These are phyloP conservation scores for Himalopsyche phryganea DNA, from an alignment of 1,140 invertebrate genomes.

Conservation along the genomic window DNA sequence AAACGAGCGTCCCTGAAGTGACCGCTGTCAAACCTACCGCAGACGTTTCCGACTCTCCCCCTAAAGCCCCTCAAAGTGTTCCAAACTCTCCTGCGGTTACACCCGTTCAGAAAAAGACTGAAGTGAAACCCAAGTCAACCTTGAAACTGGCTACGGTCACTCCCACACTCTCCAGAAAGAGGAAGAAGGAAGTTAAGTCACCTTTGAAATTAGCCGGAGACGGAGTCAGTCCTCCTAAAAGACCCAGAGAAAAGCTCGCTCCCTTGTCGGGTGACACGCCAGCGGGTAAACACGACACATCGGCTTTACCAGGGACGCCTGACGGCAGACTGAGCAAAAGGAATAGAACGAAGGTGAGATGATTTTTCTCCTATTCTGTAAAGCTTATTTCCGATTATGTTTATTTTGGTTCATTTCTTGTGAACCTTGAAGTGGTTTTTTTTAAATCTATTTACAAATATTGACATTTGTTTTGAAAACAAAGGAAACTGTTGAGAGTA, in stretches of 20 bases:
- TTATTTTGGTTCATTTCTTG: too few species aligned
- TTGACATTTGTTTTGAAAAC: too few species aligned
- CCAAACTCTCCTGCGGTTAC: background rate
- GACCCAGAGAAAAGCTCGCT: slow-evolving; percentile 36
- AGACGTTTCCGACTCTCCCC: slow-evolving; percentile 1
- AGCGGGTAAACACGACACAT: background rate
- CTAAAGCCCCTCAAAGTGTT: background rate
- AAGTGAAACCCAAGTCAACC: slow-evolving; percentile 46
- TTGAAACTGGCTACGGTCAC: slow-evolving; percentile 54
- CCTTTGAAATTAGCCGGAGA: slow-evolving; percentile 39
- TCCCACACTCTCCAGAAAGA: slow-evolving; percentile 48
- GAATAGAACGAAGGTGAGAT: slow-evolving; percentile 47
- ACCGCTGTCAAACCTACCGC: slow-evolving; percentile 14
- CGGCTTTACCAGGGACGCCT: slow-evolving; percentile 33
- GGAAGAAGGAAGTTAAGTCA: slow-evolving; percentile 42
- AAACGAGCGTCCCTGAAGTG: slow-evolving; percentile 4
- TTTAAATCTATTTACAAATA: too few species aligned
- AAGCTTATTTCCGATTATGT: too few species aligned
- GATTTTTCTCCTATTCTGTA: too few species aligned
- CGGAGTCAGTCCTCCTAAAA: slow-evolving; percentile 43
- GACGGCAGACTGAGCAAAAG: slow-evolving; percentile 46
- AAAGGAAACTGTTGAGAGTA: too few species aligned
- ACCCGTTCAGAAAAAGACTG: slow-evolving; percentile 20
- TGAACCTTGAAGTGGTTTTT: too few species aligned
- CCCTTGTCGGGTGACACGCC: slow-evolving; percentile 33